Evolutionary conservation across 1,140 invertebrate genomes (phyloP), one percentile per base, ranked within the genome.

Genomic region (Drosophila ogumai): DNA sequence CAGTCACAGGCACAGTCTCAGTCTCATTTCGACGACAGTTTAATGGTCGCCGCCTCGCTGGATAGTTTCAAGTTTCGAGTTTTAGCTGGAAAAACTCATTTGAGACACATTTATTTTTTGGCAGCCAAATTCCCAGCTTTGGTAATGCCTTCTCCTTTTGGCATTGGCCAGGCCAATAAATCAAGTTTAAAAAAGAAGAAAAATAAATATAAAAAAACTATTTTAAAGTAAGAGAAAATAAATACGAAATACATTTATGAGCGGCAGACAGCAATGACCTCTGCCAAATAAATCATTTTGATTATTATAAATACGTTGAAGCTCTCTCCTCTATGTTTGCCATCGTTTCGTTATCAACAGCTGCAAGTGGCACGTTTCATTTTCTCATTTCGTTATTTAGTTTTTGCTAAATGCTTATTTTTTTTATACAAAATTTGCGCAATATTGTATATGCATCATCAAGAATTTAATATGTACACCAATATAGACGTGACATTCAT

Each of bases 241-340:
- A 54, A n/a, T 40, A 43, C 41, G n/a, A 44, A 64, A 41, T 36
- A 64, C 82, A 76, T 82, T 82, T 82, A 66, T 64, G 52, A 69
- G 28, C 75, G 49, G 67, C 67, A 74, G 67, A 77, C 67, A 86
- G 67, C 77, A 81, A 65, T 88, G 84, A 80, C 84, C 84, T 78
- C 68, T 66, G 67, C 34, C 76, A 60, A 75, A 88, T 87, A 87
- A 87, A 87, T 87, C 84, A 87, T 71, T 73, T 87, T 80, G 80
- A 88, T 88, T 87, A 87, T 88, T 76, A 88, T 88, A 82, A 88
- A 86, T 61, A 65, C 59, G 75, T 73, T 61, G 44, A 81, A 40
- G 54, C 34, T 17, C 25, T n/a, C 22, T 9, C 25, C 25, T 32
- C 46, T 41, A 61, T 78, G 55, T 60, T 61, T 71, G 63, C 28